Evolutionary conservation across 1,140 invertebrate genomes (phyloP).

Genomic region (Philotrypesis tridentata): DNA sequence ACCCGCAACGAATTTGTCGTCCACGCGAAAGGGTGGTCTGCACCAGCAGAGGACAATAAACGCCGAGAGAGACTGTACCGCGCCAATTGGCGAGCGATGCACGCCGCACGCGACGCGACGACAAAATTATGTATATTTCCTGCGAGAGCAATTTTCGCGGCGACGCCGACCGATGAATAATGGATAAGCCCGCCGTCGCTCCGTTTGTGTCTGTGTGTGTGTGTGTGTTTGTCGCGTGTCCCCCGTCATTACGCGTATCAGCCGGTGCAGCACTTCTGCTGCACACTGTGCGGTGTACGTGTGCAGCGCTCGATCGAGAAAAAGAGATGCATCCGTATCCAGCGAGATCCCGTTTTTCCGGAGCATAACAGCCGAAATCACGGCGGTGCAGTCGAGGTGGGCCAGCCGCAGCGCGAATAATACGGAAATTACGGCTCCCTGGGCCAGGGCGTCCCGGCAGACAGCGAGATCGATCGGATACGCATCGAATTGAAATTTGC

Average conservation of each 20-base stretch:
- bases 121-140: conserved; percentile 39
- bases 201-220: too few species aligned
- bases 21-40: neutral
- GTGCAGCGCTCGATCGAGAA: neutral
- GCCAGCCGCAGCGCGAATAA: conserved; percentile 52
- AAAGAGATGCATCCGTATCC: neutral
- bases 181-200: conserved; percentile 44
- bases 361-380: neutral
- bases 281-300: too few species aligned
- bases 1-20: conserved; percentile 13
- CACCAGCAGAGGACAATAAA: conserved; percentile 20
- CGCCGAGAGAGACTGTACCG: neutral
- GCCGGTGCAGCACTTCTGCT: too few species aligned
- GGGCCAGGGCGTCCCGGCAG: conserved; percentile 60
- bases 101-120: neutral
- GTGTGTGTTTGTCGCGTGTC: conserved; percentile 41
- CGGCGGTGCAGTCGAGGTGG: neutral
- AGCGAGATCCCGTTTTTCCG: conserved; percentile 19
- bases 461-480: conserved; percentile 51
- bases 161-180: conserved; percentile 39
- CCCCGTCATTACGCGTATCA: conserved; percentile 37
- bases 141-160: conserved; percentile 6
- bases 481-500: conserved; percentile 46
- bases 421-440: too few species aligned
- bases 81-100: neutral